Base-by-base conservation (phyloP, 2,113 vertebrate genomes). In the Platycercus adscitus region DNA sequence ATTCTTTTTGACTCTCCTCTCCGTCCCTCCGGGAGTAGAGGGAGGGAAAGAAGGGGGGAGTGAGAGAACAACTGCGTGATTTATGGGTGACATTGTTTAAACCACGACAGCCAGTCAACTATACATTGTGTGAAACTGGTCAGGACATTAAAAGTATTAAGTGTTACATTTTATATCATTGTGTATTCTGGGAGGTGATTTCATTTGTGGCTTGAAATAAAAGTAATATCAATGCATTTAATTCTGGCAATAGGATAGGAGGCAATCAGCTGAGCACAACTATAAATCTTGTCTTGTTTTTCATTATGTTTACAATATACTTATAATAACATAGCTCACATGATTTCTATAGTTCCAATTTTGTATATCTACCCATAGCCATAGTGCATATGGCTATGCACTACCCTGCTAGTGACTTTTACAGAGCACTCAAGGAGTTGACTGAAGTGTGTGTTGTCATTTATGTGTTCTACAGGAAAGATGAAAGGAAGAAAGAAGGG, bases 401-500 rank as follows among this genome's bases (percentile, higher is more conserved):
- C 7, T 68, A 20, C 23, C 11, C 21, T 9, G 5, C 18, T 50
- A 7, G 31, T 43, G 41, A 17, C 19, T 61, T 65, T 2, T 61
- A 50, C 68, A 89, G 31, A 31, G 13, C 0, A 2, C 53, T 70
- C 29, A 16, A 56, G 23, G 24, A 60, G 26, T 41, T 89, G 11
- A 31, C 25, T 58, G 12, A 63, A 28, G 10, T 11, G 4, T 63
- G 5, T 26, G 0, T 58, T 88, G n/a, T 94, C 6, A 16, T 94
- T 95, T 95, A 10, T 84, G 4, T 97, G 19, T 86, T 41, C 41
- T 21, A 75, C 88, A 98, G 97, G 91, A 72, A 72, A 82, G 43
- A 96, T 85, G 93, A 88, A 70, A 13, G 85, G 77, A 85, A 96
- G 95, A 95, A 97, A 96, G 91, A 96, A 81, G 55, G 9, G 43